Evolutionary conservation across 2,113 vertebrate genomes (phyloP), one percentile per base, ranked within the genome.

Genomic region (Cacatua alba): DNA sequence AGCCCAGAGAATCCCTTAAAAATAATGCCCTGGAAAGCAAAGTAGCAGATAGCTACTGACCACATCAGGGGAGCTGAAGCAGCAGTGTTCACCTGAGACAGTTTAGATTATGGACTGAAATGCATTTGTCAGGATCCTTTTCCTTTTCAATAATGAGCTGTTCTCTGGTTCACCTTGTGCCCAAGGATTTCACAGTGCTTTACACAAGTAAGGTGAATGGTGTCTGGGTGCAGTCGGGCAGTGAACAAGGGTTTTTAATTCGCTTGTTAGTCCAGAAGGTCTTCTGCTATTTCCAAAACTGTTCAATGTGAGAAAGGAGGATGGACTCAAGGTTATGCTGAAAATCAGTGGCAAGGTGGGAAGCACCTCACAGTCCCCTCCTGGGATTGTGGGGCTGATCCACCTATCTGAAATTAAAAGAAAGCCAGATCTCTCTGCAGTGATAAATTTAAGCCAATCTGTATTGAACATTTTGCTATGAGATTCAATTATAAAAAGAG

Each of bases 141-240:
- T 76, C 6, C 24, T 33, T 33, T 65, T 70, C 0, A 0, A 21
- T 67, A 74, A 65, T 0, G 3, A 84, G 43, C 44, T 3, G 2
- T 39, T 11, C 39, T 64, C 52, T 39, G 46, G 6, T 39, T 86
- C 39, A 39, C 39, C 51, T 41, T 11, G 15, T 33, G 19, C 52
- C 20, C n/a, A 41, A 33, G 46, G 37, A 33, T 90, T 74, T 85
- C 90, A 51, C 13, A 43, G 35, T 18, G 7, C 41, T 72, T 63
- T 21, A 3, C 20, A 23, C 16, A 51, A n/a, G 9, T 41, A 15
- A 78, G 25, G 23, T 26, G 25, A 69, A 37, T 6, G 11, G 52
- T 71, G 24, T 63, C 15, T 28, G 51, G 77, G 26, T 64, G 20
- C 17, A 48, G 39, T 7, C 1, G 6, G 51, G 51, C 60, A 44